A percentile compares a stretch with the other conserved stretches of the same genome.
Evolutionary conservation across 2,797 vertebrate genomes (phyloP).

Genomic region (Tapera naevia): DNA sequence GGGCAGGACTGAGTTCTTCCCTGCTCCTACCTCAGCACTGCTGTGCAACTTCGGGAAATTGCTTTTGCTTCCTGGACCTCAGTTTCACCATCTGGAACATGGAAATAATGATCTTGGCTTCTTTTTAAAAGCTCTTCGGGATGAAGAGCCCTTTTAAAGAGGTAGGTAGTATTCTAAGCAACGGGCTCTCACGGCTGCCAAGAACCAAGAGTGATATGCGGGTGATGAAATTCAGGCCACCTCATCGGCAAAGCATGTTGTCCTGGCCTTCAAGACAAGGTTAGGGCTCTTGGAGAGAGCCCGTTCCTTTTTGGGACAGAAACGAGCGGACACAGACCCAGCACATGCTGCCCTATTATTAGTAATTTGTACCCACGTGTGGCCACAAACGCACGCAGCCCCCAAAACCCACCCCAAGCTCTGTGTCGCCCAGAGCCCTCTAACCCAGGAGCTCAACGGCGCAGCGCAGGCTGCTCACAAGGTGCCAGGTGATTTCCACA

Average conservation of each 20-base stretch:
- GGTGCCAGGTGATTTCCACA: not conserved
- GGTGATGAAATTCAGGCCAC: constrained; percentile 64
- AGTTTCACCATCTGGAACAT: not conserved
- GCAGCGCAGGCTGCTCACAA: not conserved
- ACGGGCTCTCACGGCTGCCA: not conserved
- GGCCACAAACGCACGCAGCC: not conserved
- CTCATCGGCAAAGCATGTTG: constrained; percentile 64
- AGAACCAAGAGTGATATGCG: constrained; percentile 64
- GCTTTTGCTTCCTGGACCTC: not conserved
- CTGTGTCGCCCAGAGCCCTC: not conserved
- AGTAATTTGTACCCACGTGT: constrained; percentile 39
- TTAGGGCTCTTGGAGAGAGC: constrained; percentile 49
- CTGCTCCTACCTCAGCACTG: not conserved
- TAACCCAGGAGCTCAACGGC: not conserved
- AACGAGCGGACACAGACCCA: constrained; percentile 45
- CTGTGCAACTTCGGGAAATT: not conserved
- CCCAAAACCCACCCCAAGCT: not conserved
- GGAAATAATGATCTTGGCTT: constrained; percentile 19
- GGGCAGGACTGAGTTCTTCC: not conserved
- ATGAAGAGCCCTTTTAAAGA: constrained; percentile 45
- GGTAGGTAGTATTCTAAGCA: constrained; percentile 55
- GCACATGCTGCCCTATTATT: constrained; percentile 62
- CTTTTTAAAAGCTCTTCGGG: constrained; percentile 47
- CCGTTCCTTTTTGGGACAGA: constrained; percentile 59
- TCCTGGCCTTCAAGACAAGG: constrained; percentile 69